These are phyloP conservation scores for Alsophila aescularia DNA, from an alignment of 2,888 invertebrate genomes.

Conservation along the genomic window DNA sequence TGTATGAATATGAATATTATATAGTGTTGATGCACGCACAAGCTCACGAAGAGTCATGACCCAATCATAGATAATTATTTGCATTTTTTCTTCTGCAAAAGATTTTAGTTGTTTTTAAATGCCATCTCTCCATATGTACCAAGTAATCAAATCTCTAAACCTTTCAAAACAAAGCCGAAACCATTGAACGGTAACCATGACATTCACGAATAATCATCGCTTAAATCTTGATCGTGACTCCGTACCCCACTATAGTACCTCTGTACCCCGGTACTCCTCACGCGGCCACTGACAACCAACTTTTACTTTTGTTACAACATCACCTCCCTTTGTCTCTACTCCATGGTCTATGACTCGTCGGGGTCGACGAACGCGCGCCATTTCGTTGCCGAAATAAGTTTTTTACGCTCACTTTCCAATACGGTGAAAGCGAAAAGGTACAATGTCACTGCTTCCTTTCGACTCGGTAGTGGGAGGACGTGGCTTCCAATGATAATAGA, in stretches of 20 bases:
- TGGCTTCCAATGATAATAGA: slow-evolving; percentile 71
- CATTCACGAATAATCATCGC: slow-evolving; percentile 75
- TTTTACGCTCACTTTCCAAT: slow-evolving; percentile 85
- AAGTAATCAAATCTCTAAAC: background rate
- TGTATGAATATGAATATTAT: too few species aligned
- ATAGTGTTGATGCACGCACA: too few species aligned
- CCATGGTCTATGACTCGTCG: slow-evolving; percentile 62
- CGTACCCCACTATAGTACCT: slow-evolving; percentile 45
- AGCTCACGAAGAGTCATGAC: too few species aligned
- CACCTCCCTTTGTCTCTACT: slow-evolving; percentile 73
- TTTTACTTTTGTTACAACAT: slow-evolving; percentile 80
- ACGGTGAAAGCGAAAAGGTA: slow-evolving; percentile 79
- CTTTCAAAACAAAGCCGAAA: slow-evolving; percentile 57
- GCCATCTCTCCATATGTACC: background rate
- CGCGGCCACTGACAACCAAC: slow-evolving; percentile 40
- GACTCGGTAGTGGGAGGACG: slow-evolving; percentile 76
- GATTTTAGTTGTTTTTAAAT: too few species aligned
- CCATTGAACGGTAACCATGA: slow-evolving; percentile 69
- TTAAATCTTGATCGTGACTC: slow-evolving; percentile 69
- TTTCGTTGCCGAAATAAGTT: slow-evolving; percentile 81
- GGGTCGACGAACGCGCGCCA: slow-evolving; percentile 77
- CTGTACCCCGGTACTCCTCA: slow-evolving; percentile 5
- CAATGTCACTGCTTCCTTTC: slow-evolving; percentile 83
- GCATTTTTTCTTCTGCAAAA: too few species aligned
- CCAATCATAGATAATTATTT: too few species aligned